Base-by-base conservation (phyloP, 1,140 invertebrate species). In the Zaprionus inermis region DNA sequence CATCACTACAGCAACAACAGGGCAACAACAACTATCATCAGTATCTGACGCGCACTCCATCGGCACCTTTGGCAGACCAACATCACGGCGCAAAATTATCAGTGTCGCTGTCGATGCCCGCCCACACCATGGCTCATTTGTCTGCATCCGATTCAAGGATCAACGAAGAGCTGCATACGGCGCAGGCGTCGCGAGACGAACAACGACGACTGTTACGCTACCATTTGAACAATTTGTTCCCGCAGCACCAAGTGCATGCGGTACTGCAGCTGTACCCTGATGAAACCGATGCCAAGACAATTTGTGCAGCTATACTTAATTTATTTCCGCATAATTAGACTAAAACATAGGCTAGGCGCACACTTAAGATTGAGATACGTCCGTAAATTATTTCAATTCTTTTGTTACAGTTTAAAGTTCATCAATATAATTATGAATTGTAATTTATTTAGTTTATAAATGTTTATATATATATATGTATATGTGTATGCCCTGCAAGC, bases 181-280 rank as follows among this genome's bases (percentile, higher is more conserved):
- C 59, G 85, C 92, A 38, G 93, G 63, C 84, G 51, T 94, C 30
- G 76, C 93, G 9, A n/a, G 94, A 96, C 34, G 96, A 97, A 66
- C 94, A 95, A 4, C 94, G 97, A 5, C 93, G 95, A 24, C 94
- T 95, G 69, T 92, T 98, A 67, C 97, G 97, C 84, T 98, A 97
- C 92, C 97, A 98, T 91, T 93, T 98, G 32, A 94, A 96, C 10
- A 96, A 95, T 38, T 95, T 98, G 38, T 98, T 98, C 92, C 97
- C 97, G 0, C 96, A 97, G 88, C 95, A 97, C 66, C 96, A 97
- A 91, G 97, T 99, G 1, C 94, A 95, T 24, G 94, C 96, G 30
- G 97, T 96, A 0, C 97, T 98, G 96, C 94, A 96, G 55, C 91
- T 96, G 49, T 96, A 97, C 93, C 98, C 97, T 0, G 96, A 97